A percentile compares a stretch with the other conserved stretches of the same genome.
Conservation (phyloP, 2,888 invertebrate species). For the Cephus rjabovi region DNA sequence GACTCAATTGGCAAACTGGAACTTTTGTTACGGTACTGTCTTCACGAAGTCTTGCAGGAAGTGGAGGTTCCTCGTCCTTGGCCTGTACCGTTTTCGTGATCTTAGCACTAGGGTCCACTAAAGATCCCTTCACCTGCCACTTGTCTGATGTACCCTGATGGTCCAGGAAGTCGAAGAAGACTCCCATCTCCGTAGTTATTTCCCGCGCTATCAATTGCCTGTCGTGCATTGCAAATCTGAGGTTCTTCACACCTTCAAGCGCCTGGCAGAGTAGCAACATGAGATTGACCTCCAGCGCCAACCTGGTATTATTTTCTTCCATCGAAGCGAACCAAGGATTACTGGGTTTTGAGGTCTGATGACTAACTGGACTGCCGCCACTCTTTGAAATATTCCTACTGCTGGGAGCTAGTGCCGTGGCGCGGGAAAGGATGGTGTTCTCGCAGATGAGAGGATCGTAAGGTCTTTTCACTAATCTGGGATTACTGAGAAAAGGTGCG, state of each 20-base stretch:
- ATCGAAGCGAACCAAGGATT: constrained; percentile 63
- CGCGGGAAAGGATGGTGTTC: constrained; percentile 60
- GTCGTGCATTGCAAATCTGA: constrained; percentile 57
- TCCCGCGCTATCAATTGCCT: constrained; percentile 61
- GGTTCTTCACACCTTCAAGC: constrained; percentile 59
- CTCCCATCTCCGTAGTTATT: constrained; percentile 61
- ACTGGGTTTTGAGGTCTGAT: constrained; percentile 24
- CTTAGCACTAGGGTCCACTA: constrained; percentile 45
- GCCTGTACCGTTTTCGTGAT: constrained; percentile 44
- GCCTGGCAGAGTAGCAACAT: constrained; percentile 60
- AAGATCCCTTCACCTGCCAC: constrained; percentile 38
- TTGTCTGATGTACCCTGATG: constrained; percentile 48
- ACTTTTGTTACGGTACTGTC: constrained; percentile 45
- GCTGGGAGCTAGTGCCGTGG: constrained; percentile 42
- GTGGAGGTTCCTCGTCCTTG: constrained; percentile 31
- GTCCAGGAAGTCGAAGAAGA: constrained; percentile 62
- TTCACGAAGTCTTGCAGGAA: constrained; percentile 50
- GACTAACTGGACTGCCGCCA: constrained; percentile 17
- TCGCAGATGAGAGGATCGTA: constrained; percentile 64
- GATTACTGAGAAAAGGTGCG: constrained; percentile 57
- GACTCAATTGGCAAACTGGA: constrained; percentile 28
- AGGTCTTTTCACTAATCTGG: constrained; percentile 57
- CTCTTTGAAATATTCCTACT: constrained; percentile 3
- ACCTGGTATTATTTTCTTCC: constrained; percentile 60
- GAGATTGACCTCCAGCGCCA: constrained; percentile 62